Percentiles rank a stretch among this genome's conserved stretches.
These are phyloP conservation scores for Typhlomys cinereus DNA, from an alignment of 2,113 vertebrate genomes.

Conservation along the genomic window DNA sequence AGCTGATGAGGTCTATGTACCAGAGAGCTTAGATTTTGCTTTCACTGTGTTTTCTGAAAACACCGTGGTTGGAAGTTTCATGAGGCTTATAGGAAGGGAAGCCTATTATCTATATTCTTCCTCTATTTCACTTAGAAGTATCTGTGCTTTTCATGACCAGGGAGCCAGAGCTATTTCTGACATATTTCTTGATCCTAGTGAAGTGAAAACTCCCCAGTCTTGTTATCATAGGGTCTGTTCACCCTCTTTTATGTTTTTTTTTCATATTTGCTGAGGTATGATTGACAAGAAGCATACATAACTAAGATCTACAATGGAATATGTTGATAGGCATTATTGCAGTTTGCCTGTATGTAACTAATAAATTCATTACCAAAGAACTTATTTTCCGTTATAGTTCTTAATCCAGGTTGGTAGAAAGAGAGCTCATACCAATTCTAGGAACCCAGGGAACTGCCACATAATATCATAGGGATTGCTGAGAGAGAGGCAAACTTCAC, in stretches of 20 bases:
- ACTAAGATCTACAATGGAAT: not conserved
- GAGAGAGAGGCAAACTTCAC: too few species aligned
- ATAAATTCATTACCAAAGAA: too few species aligned
- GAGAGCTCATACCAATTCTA: too few species aligned
- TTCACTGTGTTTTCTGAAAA: not conserved
- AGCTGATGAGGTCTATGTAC: not conserved
- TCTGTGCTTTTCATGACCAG: not conserved
- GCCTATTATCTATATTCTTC: not conserved
- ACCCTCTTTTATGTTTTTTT: too few species aligned
- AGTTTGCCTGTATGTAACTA: not conserved
- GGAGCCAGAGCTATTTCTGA: not conserved
- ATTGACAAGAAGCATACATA: not conserved
- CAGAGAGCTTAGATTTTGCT: not conserved
- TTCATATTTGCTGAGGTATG: not conserved
- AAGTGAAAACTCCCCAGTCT: not conserved
- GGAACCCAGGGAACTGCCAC: too few species aligned
- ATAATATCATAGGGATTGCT: too few species aligned
- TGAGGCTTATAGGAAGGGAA: not conserved
- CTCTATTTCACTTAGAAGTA: not conserved
- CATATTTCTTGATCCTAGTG: not conserved
- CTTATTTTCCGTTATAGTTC: too few species aligned
- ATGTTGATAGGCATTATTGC: not conserved
- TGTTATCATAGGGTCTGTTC: not conserved
- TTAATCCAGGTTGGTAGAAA: too few species aligned
- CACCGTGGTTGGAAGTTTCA: not conserved